phyloP scores from a whole-genome alignment of 2,113 vertebrate genomes.

The Corythornis cristatus region DNA sequence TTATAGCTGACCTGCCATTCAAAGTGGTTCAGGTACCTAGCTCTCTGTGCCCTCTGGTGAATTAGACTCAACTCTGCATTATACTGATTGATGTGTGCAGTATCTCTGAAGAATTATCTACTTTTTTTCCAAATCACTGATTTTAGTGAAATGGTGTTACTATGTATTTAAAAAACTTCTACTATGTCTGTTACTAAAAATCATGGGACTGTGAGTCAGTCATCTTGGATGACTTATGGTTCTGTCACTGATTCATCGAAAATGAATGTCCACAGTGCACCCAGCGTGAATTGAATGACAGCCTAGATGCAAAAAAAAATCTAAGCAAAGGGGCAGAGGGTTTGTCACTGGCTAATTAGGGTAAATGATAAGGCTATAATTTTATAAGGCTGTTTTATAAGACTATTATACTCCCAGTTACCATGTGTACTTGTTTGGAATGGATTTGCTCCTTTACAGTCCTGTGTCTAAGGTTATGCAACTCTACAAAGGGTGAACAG shows the following conservation, averaged over 20 bases:
- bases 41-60: neutral
- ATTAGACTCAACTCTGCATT: neutral
- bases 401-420: neutral
- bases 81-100: neutral
- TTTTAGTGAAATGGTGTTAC: neutral
- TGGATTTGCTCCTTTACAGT: neutral
- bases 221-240: neutral
- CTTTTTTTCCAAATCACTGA: neutral
- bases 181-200: neutral
- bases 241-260: constrained; percentile 26
- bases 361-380: neutral
- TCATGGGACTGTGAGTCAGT: constrained; percentile 56
- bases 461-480: neutral
- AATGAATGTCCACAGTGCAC: constrained; percentile 8
- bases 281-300: neutral
- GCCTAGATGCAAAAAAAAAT: neutral
- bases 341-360: neutral
- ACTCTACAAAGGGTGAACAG: neutral
- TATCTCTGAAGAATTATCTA: neutral
- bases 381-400: neutral
- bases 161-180: neutral
- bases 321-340: neutral
- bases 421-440: accelerated
- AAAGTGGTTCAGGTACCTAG: neutral
- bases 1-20: neutral